Evolutionary conservation across 2,888 invertebrate genomes (phyloP), one percentile per base, ranked within the genome.

Genomic region (Ectemnius lituratus): DNA sequence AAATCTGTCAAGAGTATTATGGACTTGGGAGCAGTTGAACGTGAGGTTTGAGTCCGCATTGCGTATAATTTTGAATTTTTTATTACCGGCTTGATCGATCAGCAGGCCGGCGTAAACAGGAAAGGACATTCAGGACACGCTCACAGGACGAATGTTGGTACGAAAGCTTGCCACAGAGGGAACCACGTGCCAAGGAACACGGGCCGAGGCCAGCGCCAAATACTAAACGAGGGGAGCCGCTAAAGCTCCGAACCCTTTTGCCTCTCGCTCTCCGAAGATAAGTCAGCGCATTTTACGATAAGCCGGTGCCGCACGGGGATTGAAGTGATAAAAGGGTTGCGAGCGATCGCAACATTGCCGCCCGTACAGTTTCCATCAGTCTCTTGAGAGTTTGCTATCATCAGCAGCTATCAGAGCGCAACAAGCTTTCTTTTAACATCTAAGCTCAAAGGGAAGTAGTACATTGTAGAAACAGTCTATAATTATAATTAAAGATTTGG

Each of bases 161-260:
- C 81, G 14, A 13, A 66, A 70, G 67, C 77, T 62, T 37, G 75
- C 73, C 84, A 67, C 70, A 81, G 88, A 85, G 85, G 89, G 89
- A 85, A 86, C 85, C 89, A 89, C 85, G 61, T 86, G 74, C 82
- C 81, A 75, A 87, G 85, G 84, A 18, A 27, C 60, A 27, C 45
- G 45, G 61, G 66, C 66, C 78, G 87, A 80, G 81, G 73, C 82
- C 85, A 88, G 89, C 89, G 89, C 87, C 89, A 85, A 80, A 83
- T 82, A 80, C 70, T 70, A 78, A 77, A 75, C 73, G 75, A 81
- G 80, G 81, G 82, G 84, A 82, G 78, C 80, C 80, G 83, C 79
- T 84, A 86, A 86, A 84, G 79, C 80, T 76, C 68, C 83, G 86
- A 86, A 74, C 77, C 86, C 82, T 84, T 81, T 82, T 83, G 79